These are phyloP conservation scores for Chaetura pelagica DNA, from an alignment of 2,113 vertebrate species.

Conservation along the genomic window DNA sequence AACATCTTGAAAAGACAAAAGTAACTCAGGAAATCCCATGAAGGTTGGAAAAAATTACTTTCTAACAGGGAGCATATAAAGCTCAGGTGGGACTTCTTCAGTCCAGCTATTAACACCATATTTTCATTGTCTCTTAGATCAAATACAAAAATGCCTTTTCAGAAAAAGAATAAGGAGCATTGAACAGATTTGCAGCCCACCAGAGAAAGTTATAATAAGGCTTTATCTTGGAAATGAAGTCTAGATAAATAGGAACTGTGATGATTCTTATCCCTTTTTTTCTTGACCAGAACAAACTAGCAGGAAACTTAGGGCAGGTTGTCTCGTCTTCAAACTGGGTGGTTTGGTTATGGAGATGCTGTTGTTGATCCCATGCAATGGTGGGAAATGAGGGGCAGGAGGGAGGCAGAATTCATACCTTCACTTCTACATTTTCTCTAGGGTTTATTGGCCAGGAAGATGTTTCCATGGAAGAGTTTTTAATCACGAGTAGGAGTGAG, in stretches of 20 bases:
- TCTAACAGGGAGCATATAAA: not conserved
- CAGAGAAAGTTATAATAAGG: not conserved
- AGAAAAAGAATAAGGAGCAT: not conserved
- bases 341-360: not conserved
- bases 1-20: not conserved
- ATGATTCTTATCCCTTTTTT: not conserved
- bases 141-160: not conserved
- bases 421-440: not conserved
- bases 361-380: rapidly evolving
- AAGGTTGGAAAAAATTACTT: not conserved
- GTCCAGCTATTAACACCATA: not conserved
- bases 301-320: not conserved
- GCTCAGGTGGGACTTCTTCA: not conserved
- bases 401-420: not conserved
- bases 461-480: not conserved
- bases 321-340: not conserved
- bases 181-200: not conserved
- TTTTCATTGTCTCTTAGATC: not conserved
- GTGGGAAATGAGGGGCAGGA: not conserved
- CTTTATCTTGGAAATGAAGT: not conserved
- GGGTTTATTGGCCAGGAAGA: not conserved
- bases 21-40: not conserved
- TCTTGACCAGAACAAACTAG: not conserved
- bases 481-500: not conserved
- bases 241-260: not conserved